Evolutionary conservation across 1,140 invertebrate genomes (phyloP), one percentile per base, ranked within the genome.

Genomic region (Nymphalis io): DNA sequence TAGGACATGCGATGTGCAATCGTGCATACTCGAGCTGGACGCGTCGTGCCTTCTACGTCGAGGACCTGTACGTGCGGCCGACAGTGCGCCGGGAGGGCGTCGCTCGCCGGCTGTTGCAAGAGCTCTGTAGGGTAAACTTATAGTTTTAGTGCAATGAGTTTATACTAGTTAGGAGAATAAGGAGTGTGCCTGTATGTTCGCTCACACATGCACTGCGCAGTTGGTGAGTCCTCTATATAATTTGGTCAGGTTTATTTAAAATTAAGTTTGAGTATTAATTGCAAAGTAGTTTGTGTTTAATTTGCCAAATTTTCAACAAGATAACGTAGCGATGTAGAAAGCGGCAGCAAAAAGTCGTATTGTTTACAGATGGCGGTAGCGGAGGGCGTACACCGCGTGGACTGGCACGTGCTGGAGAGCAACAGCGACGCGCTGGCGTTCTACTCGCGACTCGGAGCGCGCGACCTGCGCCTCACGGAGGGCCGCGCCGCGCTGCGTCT

Each of bases 11-110:
- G 48, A 68, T 84, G 18, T 83, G 78, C 76, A 83, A 79, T 75
- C 80, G 80, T 63, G 84, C 84, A 23, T 87, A 87, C 84, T 89
- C 87, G 44, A 82, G 80, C 75, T 87, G 85, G 85, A 85, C 85
- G 61, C 71, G 85, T 15, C 83, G 81, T 74, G 81, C 85, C 61
- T 70, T 83, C 69, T 87, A 89, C 81, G 15, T 89, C 12, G 87
- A 89, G 76, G 87, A 89, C 77, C 70, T 89, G 51, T 87, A 73
- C 77, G 87, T 89, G 76, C 48, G 16, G 23, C 80, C 79, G 1
- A n/a, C 1, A 16, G 66, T 51, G 58, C 78, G 87, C 21, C 70
- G 78, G 51, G 60, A 51, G 40, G 82, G 87, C 60, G 75, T 87
- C 23, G 87, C 73, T 5, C 53, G 39, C 0, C 18, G 4, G 2